Base-by-base conservation (phyloP, 2,113 vertebrate species). In the Megaceryle torquata region DNA sequence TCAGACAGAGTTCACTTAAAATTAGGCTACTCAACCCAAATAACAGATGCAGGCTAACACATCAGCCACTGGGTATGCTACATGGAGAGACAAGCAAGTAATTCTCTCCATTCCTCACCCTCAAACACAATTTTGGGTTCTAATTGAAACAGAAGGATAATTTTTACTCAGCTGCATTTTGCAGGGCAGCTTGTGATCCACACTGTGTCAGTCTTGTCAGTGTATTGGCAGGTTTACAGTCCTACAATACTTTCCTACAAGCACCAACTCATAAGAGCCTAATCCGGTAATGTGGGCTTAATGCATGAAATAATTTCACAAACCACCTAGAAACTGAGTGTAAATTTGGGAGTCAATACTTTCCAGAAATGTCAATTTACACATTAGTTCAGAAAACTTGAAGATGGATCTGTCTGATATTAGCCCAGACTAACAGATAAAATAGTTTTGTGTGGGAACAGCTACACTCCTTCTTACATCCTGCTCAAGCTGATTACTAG, bases 161-260 rank as follows among this genome's bases (percentile, higher is more conserved):
- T 85, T 91, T 93, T 94, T 82, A 76, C 57, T 87, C 70, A 82
- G 82, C 51, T 86, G 88, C 53, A 8, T 93, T 93, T 91, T 91
- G 67, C 92, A 91, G 74, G 92, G 63, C 91, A 91, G 91, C 53
- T 77, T 67, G 74, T n/a, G 82, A 84, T 78, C 85, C 88, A 48
- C 7, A 8, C 69, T 76, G 53, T 90, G 69, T 91, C 80, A 72
- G 70, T 39, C 57, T 43, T 65, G 63, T 70, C 87, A 37, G 80
- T 22, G 50, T 53, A 10, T 74, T 79, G 53, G 83, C 86, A 91
- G 69, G 68, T 88, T 93, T 74, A 60, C 82, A 78, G 72, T 71
- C 53, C 88, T 46, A 24, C 2, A 0, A 41, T 53, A 29, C 86
- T 72, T 86, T 57, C 74, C 69, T 79, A 75, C 74, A 44, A 88